Percentiles rank a stretch among this genome's conserved stretches.
These are phyloP conservation scores for Pocillopora damicornis DNA, from an alignment of 64 coral and sea anemone genomes.

Conservation along the genomic window DNA sequence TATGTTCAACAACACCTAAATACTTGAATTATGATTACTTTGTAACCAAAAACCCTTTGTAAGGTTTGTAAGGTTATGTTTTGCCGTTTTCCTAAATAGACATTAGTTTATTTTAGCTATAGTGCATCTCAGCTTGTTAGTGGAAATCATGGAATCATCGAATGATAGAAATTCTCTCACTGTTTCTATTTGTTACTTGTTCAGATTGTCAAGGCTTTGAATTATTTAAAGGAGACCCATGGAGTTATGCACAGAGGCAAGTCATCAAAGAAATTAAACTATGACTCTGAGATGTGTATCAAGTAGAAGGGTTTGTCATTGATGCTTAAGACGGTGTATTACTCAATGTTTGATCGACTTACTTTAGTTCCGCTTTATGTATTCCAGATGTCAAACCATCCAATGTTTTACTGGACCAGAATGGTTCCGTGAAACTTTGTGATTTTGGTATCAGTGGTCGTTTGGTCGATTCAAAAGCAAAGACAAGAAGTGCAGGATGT, in stretches of 20 bases:
- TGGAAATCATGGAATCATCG: not conserved
- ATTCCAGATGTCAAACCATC: slow-evolving; percentile 93
- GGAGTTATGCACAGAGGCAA: slow-evolving; percentile 99
- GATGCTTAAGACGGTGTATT: no score
- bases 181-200: not conserved
- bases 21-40: no score
- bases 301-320: no score
- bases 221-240: slow-evolving; percentile 96
- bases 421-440: slow-evolving; percentile 94
- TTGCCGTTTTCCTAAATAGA: no score
- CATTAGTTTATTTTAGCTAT: no score
- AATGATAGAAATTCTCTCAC: not conserved
- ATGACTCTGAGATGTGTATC: not conserved
- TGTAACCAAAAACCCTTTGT: no score
- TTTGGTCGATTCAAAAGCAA: slow-evolving; percentile 96
- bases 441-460: slow-evolving; percentile 99
- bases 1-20: no score
- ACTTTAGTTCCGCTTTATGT: not conserved
- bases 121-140: no score
- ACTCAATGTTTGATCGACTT: no score
- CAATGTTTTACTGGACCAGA: slow-evolving; percentile 86
- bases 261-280: not conserved
- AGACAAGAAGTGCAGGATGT: slow-evolving; percentile 94
- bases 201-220: slow-evolving; percentile 96
- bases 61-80: no score